Evolutionary conservation across 2,888 invertebrate species (phyloP).

Genomic region (Melinopterus prodromus): DNA sequence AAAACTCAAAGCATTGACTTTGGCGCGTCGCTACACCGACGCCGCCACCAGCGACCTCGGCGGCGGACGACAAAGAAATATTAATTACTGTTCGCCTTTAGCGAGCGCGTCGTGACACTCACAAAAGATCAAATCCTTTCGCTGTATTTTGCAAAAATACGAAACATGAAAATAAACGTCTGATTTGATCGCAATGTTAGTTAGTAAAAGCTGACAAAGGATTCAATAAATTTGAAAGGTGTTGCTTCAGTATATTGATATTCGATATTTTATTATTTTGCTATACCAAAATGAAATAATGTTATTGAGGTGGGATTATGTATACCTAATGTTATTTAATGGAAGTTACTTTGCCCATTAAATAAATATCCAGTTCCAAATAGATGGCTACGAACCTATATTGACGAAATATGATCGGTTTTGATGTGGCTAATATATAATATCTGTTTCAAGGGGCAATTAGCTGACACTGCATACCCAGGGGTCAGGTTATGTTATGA

Average conservation of each 20-base stretch:
- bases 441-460: neutral
- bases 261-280: neutral
- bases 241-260: neutral
- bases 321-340: neutral
- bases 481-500: too few relatives aligned
- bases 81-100: neutral
- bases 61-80: neutral
- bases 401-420: neutral
- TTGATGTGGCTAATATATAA: neutral
- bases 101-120: neutral
- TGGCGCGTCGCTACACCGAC: neutral
- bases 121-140: neutral
- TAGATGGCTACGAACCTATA: neutral
- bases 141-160: neutral
- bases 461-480: too few relatives aligned
- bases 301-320: neutral
- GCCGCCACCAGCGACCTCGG: neutral
- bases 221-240: too few relatives aligned
- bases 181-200: too few relatives aligned
- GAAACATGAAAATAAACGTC: neutral
- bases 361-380: neutral
- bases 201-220: too few relatives aligned
- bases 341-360: neutral
- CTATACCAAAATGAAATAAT: neutral
- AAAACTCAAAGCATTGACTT: slow-evolving; percentile 37